Percentiles rank a stretch among this genome's conserved stretches.
Evolutionary conservation across 2,113 vertebrate species (phyloP).

Genomic region (Thinocorus orbignyianus): DNA sequence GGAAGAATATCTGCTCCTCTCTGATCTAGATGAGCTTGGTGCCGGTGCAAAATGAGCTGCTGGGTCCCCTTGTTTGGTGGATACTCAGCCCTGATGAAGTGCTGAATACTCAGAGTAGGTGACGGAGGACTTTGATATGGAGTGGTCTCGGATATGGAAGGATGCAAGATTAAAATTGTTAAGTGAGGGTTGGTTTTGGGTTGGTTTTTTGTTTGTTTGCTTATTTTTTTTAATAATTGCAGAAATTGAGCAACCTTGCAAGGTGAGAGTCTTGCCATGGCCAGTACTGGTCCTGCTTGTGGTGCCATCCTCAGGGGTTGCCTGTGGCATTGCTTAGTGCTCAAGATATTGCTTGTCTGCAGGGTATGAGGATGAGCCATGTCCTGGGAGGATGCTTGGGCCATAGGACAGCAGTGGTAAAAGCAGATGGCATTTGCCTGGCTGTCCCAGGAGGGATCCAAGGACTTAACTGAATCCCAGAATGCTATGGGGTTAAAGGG

Average conservation of each 20-base stretch:
- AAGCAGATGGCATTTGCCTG: rapidly evolving
- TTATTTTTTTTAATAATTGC: not conserved
- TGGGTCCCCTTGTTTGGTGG: not conserved
- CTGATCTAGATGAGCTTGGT: not conserved
- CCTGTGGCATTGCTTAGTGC: rapidly evolving
- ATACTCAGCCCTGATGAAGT: not conserved
- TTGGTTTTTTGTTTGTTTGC: no score
- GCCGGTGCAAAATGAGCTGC: not conserved
- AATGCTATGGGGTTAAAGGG: no score
- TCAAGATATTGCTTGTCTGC: not conserved
- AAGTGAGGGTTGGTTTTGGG: not conserved
- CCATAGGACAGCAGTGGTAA: not conserved
- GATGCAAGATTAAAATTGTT: not conserved
- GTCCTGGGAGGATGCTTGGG: no score
- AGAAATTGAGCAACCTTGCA: not conserved
- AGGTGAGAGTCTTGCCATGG: rapidly evolving
- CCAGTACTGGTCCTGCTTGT: rapidly evolving
- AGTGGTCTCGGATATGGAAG: not conserved
- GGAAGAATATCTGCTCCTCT: not conserved
- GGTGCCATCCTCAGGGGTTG: not conserved
- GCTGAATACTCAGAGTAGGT: not conserved
- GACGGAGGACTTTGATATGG: not conserved
- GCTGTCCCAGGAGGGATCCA: not conserved
- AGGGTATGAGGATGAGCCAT: not conserved
- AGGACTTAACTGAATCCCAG: not conserved